A percentile compares a stretch with the other conserved stretches of the same genome.
These are phyloP conservation scores for Lithophane socia DNA, from an alignment of 2,888 invertebrate genomes.

Conservation along the genomic window DNA sequence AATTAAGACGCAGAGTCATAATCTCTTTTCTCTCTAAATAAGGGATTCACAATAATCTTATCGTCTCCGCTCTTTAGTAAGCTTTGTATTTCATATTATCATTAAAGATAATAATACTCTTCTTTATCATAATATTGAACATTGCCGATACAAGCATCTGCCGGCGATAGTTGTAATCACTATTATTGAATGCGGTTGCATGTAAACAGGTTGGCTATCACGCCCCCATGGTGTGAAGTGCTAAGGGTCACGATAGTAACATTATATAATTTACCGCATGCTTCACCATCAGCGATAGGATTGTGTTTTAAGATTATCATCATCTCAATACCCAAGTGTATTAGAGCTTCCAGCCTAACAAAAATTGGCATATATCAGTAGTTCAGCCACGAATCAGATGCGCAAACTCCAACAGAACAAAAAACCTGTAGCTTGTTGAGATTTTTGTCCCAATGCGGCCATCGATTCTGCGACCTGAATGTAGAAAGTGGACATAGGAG, in stretches of 20 bases:
- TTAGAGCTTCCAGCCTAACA: background rate
- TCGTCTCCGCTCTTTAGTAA: background rate
- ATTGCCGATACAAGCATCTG: conserved; percentile 22
- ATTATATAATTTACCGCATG: conserved; percentile 6
- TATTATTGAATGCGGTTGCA: conserved; percentile 11
- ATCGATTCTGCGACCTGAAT: conserved; percentile 56
- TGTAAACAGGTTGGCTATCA: conserved; percentile 42
- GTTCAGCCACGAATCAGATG: conserved; percentile 28
- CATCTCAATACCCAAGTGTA: background rate
- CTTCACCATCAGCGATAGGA: background rate
- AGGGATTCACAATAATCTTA: conserved; percentile 4
- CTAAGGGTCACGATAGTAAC: conserved; percentile 25
- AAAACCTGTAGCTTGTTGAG: conserved; percentile 47
- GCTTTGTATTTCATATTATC: conserved; percentile 18
- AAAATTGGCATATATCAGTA: background rate
- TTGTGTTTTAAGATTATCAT: background rate
- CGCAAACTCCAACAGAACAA: conserved; percentile 38
- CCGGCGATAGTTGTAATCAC: conserved; percentile 23
- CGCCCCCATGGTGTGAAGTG: conserved; percentile 44
- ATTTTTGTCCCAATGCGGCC: conserved; percentile 59
- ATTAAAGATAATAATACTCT: background rate
- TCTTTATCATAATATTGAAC: conserved; percentile 3
- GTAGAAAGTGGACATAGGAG: conserved; percentile 33
- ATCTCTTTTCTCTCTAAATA: conserved; percentile 2
- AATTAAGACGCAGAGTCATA: background rate